Conservation (phyloP, 1,140 invertebrate species). For the Akabosia matsudoensis region DNA sequence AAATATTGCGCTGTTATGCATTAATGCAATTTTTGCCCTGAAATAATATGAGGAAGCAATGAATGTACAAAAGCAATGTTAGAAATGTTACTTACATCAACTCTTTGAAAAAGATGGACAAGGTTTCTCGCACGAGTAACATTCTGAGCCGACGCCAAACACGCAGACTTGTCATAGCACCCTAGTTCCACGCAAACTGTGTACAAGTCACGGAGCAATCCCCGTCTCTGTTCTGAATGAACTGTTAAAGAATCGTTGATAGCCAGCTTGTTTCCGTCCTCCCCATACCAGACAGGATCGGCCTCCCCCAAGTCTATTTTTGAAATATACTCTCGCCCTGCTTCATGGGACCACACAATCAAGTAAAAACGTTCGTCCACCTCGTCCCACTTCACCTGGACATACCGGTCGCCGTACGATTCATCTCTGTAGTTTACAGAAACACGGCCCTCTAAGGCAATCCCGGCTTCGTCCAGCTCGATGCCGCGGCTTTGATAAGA, state of each 20-base stretch:
- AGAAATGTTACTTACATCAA: conserved; percentile 38
- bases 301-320: conserved; percentile 43
- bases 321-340: conserved; percentile 36
- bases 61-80: not conserved
- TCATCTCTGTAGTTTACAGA: conserved; percentile 37
- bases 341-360: conserved; percentile 38
- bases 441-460: conserved; percentile 39
- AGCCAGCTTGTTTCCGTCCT: conserved; percentile 30
- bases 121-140: conserved; percentile 38
- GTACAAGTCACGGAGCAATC: conserved; percentile 41
- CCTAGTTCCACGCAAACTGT: conserved; percentile 43
- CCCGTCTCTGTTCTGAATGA: conserved; percentile 36
- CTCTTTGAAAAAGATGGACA: conserved; percentile 43
- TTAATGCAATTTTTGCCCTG: no score
- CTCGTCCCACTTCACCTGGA: conserved; percentile 47
- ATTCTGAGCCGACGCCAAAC: conserved; percentile 40
- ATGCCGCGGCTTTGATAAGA: conserved; percentile 34
- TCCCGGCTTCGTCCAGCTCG: conserved; percentile 44
- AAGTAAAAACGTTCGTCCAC: conserved; percentile 42
- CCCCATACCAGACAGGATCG: conserved; percentile 40
- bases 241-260: conserved; percentile 32
- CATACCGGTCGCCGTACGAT: conserved; percentile 36
- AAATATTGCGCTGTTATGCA: no score
- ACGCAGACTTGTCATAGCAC: conserved; percentile 39
- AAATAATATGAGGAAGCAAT: no score